Evolutionary conservation across 37 sponge, comb jelly and placozoan genomes (phyloP), one percentile per base, ranked within the genome.

Genomic region (Ianthella basta): DNA sequence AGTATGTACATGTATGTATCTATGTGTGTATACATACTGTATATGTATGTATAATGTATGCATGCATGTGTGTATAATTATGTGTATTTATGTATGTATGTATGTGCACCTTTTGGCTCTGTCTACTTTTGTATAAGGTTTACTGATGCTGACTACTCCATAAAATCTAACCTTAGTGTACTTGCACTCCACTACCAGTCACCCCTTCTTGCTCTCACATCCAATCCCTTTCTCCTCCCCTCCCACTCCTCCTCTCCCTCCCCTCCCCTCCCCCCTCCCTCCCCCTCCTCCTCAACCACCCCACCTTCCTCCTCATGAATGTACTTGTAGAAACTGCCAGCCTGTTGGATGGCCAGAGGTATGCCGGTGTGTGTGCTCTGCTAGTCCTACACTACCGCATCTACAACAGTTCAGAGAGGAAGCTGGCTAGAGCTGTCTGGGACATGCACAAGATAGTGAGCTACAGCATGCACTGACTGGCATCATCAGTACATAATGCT

Each of bases 401-500:
- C 44, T 98, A 81, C 82, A 86, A 91, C 65, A 55, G 53, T 34
- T 35, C 56, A 0, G 99, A 98, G 54, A 92, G 72, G 87, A 98
- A 94, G 75, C 73, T 96, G 13, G 41, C 83, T 72, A 82, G 65
- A 40, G 82, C 65, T 39, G 80, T 98, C 36, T 98, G 95, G 95
- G 97, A 98, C 56, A 37, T 89, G 30, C 86, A 96, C 89, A 96
- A 94, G 88, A 98, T 87, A 75, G 94, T 95, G 59, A 61, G 82
- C 18, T 61, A 2, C 63, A 29, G 63, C 63, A 44, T n/a, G n/a
- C n/a, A n/a, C n/a, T n/a, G n/a, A n/a, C n/a, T n/a, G 56, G 1
- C 0, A 30, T n/a, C 32, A 10, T 56, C 27, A 54, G 25, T 27
- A 14, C 23, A 23, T 40, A 14, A 15, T 25, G 34, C 6, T 13